Percentiles rank a stretch among this genome's conserved stretches.
Conservation (phyloP, 2,888 invertebrate species). For the Orthosia cruda region DNA sequence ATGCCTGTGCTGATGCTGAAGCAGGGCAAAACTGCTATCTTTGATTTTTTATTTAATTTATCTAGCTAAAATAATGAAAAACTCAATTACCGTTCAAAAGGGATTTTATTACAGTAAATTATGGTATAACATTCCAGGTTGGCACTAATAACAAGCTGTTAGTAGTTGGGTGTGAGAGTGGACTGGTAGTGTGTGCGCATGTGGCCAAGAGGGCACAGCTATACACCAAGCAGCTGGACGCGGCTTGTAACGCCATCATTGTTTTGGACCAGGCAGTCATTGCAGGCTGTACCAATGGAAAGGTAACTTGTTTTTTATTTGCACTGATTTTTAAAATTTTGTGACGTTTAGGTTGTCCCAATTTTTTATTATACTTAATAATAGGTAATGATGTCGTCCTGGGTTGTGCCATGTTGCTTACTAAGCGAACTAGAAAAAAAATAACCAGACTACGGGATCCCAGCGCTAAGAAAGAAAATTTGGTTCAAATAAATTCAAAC, state of each 20-base stretch:
- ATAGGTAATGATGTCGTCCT: background rate
- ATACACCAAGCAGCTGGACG: conserved; percentile 82
- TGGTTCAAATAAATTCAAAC: too few species aligned
- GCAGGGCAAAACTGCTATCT: too few species aligned
- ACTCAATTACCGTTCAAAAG: background rate
- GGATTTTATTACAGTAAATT: conserved; percentile 27
- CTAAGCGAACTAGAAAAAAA: background rate
- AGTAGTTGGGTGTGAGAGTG: conserved; percentile 93
- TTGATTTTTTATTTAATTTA: background rate
- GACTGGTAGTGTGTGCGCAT: conserved; percentile 90
- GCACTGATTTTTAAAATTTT: background rate
- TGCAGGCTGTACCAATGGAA: conserved; percentile 93
- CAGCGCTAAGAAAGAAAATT: too few species aligned
- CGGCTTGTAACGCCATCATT: conserved; percentile 92
- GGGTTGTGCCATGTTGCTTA: background rate
- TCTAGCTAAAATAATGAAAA: background rate
- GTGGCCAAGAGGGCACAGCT: conserved; percentile 90
- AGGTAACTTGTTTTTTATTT: conserved; percentile 75
- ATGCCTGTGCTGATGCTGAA: too few species aligned
- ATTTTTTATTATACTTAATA: background rate
- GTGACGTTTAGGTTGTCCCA: too few species aligned
- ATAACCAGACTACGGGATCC: background rate
- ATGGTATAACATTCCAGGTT: conserved; percentile 84
- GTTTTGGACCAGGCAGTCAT: conserved; percentile 88
- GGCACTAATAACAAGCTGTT: conserved; percentile 93